These are phyloP conservation scores for Galago senegalensis DNA, from an alignment of 2,797 vertebrate species.

Conservation along the genomic window DNA sequence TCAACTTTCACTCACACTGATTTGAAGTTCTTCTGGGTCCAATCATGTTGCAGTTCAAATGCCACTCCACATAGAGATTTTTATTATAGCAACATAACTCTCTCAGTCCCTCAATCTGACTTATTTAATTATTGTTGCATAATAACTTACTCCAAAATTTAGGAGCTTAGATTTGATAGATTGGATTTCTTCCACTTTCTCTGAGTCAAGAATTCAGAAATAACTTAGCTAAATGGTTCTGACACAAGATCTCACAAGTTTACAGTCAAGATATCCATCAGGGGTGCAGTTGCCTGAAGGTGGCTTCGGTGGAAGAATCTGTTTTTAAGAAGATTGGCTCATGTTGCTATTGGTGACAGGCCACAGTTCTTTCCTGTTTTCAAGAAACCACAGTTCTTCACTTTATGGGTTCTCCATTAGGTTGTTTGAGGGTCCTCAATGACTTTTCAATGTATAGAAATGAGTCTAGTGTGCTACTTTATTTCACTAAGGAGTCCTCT, in stretches of 20 bases:
- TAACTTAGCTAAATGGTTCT: not conserved
- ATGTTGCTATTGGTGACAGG: not conserved
- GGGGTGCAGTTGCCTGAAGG: not conserved
- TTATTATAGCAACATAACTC: not conserved
- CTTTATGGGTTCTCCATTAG: fast-evolving
- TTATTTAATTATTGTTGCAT: not conserved
- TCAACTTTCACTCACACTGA: not conserved
- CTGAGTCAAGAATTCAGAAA: not conserved
- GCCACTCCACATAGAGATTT: fast-evolving
- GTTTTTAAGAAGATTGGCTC: not conserved
- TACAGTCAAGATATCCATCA: not conserved
- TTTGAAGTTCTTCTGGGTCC: not conserved
- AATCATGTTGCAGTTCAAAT: not conserved
- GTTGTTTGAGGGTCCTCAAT: not conserved
- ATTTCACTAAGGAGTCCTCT: not conserved
- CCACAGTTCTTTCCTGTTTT: not conserved
- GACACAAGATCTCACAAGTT: not conserved
- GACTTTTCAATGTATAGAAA: not conserved
- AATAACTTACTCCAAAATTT: not conserved
- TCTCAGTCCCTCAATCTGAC: not conserved
- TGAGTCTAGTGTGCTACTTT: not conserved
- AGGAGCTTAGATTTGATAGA: not conserved
- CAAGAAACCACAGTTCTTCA: not conserved
- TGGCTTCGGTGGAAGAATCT: not conserved
- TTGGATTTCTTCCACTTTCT: not conserved